Base-by-base conservation (phyloP, 2,113 vertebrate genomes). In the Psophia crepitans region DNA sequence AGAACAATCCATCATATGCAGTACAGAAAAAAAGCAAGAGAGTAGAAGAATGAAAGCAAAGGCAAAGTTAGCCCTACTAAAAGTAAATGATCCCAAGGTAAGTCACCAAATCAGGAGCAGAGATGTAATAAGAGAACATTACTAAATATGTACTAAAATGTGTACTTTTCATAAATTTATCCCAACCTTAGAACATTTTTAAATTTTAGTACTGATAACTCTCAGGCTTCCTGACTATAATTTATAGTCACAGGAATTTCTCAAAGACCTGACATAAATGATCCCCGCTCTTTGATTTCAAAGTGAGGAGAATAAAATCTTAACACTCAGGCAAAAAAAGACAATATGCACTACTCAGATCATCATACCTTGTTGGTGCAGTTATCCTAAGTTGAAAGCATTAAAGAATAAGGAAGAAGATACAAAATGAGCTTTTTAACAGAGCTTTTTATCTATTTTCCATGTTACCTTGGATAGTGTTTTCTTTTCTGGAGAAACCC, bases 321-420 rank as follows among this genome's bases (percentile, higher is more conserved):
- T 81, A 70, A 70, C 17, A 75, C 12, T 49, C 14, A 14, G 21
- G 14, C 26, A 16, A 79, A 82, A 91, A 86, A 74, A 57, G 30
- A 74, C 48, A 84, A 69, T 9, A 94, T 46, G 57, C 61, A 17
- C 23, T 18, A 66, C 35, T 57, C 63, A 78, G 54, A 48, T 58
- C 84, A 91, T 77, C 97, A 57, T 99, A 99, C 99, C 99, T 99
- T 99, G 99, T 98, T 99, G 98, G 98, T 99, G 98, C 99, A 99
- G 97, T 99, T 99, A 99, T 99, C 99, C 99, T 99, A 98, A 91
- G 95, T 96, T 54, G 98, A 96, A 98, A 98, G 99, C 98, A 98
- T 98, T 97, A 81, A 96, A 98, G 93, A 92, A 98, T 98, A 96
- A 97, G 58, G 74, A 70, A 95, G 66, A 88, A 90, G 92, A 97